phyloP scores from a whole-genome alignment of 2,113 vertebrate species.

The Strix aluco region DNA sequence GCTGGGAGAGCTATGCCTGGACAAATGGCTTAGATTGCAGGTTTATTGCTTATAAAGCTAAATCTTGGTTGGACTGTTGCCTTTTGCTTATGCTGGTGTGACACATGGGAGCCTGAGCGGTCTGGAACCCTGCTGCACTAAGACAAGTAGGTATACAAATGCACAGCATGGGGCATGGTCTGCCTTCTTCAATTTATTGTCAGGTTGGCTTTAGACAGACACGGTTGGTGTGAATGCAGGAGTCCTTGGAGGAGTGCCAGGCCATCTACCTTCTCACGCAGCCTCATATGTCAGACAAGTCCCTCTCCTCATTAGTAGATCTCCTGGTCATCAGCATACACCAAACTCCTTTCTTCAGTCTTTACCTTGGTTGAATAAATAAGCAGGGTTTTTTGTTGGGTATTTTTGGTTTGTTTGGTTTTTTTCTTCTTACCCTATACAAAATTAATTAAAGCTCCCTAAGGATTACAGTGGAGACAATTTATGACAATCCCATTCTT shows the following conservation, averaged over 20 bases:
- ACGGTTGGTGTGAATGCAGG: not conserved
- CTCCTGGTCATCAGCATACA: not conserved
- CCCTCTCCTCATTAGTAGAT: not conserved
- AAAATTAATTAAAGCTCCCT: not conserved
- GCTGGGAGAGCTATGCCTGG: no score
- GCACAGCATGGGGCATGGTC: not conserved
- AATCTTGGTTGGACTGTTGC: not conserved
- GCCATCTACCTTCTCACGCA: not conserved
- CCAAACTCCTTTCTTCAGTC: not conserved
- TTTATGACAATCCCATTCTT: not conserved
- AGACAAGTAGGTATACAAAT: not conserved
- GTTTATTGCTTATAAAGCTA: not conserved
- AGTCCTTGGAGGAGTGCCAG: not conserved
- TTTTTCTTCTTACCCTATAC: not conserved
- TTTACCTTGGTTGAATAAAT: not conserved
- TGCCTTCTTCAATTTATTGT: not conserved
- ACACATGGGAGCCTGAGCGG: not conserved
- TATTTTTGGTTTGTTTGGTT: not conserved
- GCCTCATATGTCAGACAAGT: not conserved
- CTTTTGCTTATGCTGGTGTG: not conserved
- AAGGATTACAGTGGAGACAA: no score
- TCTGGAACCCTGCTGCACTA: not conserved
- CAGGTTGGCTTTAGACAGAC: not conserved
- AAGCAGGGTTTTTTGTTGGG: rapidly evolving
- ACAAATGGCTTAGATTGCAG: not conserved